Conservation (phyloP, 2,113 vertebrate genomes). For the Hyperopisus bebe region DNA sequence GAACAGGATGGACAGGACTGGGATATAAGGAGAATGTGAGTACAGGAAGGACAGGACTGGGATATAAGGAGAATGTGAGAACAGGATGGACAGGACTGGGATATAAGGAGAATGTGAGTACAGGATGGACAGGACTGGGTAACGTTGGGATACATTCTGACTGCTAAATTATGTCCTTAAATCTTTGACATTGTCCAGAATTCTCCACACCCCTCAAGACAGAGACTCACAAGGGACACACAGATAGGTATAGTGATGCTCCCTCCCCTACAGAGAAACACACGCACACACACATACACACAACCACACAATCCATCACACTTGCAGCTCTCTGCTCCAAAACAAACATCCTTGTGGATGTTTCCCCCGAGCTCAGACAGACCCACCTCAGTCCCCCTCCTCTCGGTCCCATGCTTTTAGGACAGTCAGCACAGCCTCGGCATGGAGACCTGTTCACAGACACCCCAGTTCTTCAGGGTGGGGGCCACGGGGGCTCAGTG, state of each 20-base stretch:
- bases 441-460: background rate
- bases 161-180: background rate
- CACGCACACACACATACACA: background rate
- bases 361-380: background rate
- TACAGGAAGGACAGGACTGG: background rate
- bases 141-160: background rate
- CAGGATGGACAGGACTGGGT: background rate
- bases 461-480: background rate
- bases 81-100: background rate
- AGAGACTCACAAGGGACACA: too few species aligned
- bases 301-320: background rate
- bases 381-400: background rate
- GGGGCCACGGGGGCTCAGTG: background rate
- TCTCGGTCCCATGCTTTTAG: background rate
- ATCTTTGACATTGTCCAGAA: background rate
- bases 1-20: too few species aligned
- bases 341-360: background rate
- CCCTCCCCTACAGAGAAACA: background rate
- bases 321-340: background rate
- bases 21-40: too few species aligned
- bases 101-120: background rate
- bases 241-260: background rate
- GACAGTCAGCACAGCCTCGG: background rate
- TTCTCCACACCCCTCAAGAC: background rate
- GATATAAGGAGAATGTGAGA: background rate